Base-by-base conservation (phyloP, 2,113 vertebrate genomes). In the Corythornis vintsioides region DNA sequence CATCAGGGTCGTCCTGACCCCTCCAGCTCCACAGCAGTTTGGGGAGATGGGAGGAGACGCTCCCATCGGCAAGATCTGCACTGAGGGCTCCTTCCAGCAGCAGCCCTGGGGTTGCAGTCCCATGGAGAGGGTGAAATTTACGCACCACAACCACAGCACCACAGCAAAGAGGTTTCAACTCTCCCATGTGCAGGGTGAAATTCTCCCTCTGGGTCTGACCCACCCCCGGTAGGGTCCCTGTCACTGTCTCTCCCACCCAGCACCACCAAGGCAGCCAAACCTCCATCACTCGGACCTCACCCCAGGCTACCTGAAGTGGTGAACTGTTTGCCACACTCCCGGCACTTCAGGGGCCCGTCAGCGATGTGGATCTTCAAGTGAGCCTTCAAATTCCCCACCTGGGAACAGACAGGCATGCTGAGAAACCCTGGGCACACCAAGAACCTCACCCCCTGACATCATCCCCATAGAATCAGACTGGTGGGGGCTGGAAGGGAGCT, bases 291-390 rank as follows among this genome's bases (percentile, higher is more conserved):
- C 2, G 2, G 15, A 7, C n/a, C 81, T n/a, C 35, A 11, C 24
- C 81, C 63, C 0, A 0, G 3, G 80, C 48, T 97, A 99, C 99
- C 99, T 98, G 99, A 99, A 3, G 99, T 99, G 92, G 99, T 99
- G 97, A 99, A 99, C 98, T 99, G 99, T 94, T 99, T 99, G 79
- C 99, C 99, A 2, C 99, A 99, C 87, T 99, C 99, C 60, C 98
- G 98, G 91, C 99, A 99, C 95, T 99, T 99, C 29, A 99, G 98
- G 35, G 99, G 99, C 47, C 99, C 99, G 0, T 99, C 99, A 0
- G 98, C 89, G 1, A 99, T 99, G 91, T 99, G 99, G 78, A 99
- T 99, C 96, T 99, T 99, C 93, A 99, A 86, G 85, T 99, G 99
- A 86, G 99, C 99, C 96, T 99, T 99, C 77, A 99, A 96, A 88